These are phyloP conservation scores for Fringilla coelebs DNA, from an alignment of 2,797 vertebrate genomes.

Conservation along the genomic window DNA sequence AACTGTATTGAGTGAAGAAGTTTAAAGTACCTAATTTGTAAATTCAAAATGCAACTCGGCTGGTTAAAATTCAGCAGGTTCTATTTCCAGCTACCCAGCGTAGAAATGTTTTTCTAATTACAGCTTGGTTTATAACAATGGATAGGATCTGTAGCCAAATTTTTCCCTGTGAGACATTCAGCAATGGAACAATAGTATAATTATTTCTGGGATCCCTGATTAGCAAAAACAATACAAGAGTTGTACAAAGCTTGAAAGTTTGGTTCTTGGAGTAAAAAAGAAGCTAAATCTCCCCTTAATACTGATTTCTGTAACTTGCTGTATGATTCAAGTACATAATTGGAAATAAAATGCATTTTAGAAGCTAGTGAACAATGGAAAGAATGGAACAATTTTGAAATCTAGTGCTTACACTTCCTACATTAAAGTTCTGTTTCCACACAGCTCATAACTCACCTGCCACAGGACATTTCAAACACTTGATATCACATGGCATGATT, in stretches of 20 bases:
- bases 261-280: not conserved
- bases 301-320: conserved; percentile 10
- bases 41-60: not conserved
- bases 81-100: not conserved
- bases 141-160: conserved; percentile 25
- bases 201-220: conserved; percentile 42
- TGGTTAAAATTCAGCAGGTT: conserved; percentile 29
- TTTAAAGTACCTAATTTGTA: not conserved
- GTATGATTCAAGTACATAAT: not conserved
- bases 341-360: not conserved
- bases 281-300: not conserved
- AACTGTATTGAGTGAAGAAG: not conserved
- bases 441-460: not conserved
- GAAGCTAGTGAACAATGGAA: not conserved
- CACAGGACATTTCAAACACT: not conserved
- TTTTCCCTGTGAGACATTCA: conserved; percentile 28
- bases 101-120: conserved; percentile 43
- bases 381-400: not conserved
- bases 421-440: not conserved
- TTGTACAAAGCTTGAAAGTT: not conserved
- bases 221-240: conserved; percentile 37
- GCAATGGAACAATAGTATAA: not conserved
- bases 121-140: conserved; percentile 37
- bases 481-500: accelerated
- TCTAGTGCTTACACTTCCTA: not conserved